phyloP scores from a whole-genome alignment of 2,888 invertebrate species.

The Sarcophaga caerulescens region DNA sequence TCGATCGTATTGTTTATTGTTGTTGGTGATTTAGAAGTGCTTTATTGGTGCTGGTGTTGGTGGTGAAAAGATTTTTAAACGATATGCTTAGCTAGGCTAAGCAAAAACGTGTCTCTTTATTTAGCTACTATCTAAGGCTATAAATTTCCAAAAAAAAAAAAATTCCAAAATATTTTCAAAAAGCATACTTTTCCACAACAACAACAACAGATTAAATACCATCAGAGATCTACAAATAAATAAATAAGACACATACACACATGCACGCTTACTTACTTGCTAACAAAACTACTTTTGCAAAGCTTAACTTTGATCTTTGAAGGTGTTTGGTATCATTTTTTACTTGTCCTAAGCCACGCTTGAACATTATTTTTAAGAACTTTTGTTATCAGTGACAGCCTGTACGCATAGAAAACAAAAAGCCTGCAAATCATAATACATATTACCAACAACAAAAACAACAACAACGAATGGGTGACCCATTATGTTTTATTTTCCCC shows the following conservation, averaged over 20 bases:
- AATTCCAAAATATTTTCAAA: slow-evolving; percentile 20
- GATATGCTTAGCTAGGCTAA: background rate
- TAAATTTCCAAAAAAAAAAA: slow-evolving; percentile 50
- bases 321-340: background rate
- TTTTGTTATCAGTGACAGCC: background rate
- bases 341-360: background rate
- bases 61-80: slow-evolving; percentile 40
- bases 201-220: slow-evolving; percentile 34
- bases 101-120: slow-evolving; percentile 1
- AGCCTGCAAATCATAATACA: background rate
- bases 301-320: slow-evolving; percentile 4
- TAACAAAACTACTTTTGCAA: background rate
- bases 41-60: background rate
- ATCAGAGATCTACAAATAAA: background rate
- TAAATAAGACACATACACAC: background rate
- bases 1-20: slow-evolving; percentile 1
- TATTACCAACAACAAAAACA: background rate
- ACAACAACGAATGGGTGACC: too few species aligned
- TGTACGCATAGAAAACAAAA: background rate
- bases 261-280: background rate
- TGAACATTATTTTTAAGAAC: background rate
- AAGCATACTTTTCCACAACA: slow-evolving; percentile 44
- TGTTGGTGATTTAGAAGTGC: slow-evolving; percentile 1
- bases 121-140: slow-evolving; percentile 51
- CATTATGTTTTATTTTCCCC: too few species aligned